These are phyloP conservation scores for Pollenia amentaria DNA, from an alignment of 2,888 invertebrate species.

Conservation along the genomic window DNA sequence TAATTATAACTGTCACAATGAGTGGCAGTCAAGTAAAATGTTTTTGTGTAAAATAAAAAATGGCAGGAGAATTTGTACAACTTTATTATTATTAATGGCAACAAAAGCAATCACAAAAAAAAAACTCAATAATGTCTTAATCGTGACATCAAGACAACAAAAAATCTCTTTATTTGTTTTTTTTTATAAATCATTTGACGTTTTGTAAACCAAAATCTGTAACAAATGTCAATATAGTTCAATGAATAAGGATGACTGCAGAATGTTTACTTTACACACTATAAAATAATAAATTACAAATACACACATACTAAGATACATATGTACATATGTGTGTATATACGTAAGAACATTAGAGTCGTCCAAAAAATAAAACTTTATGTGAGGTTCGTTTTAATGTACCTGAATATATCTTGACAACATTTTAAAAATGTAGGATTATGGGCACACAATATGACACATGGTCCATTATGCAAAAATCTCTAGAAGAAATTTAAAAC, in stretches of 20 bases:
- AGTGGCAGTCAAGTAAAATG: slow-evolving; percentile 55
- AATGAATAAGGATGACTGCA: slow-evolving; percentile 51
- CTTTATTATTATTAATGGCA: slow-evolving; percentile 43
- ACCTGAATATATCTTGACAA: too few relatives aligned
- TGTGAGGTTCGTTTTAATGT: too few relatives aligned
- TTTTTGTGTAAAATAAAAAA: slow-evolving; percentile 31
- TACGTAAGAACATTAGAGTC: not conserved
- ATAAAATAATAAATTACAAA: slow-evolving; percentile 4
- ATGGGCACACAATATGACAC: too few relatives aligned
- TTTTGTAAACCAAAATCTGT: slow-evolving; percentile 59
- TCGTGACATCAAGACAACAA: slow-evolving; percentile 46
- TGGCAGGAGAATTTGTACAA: slow-evolving; percentile 56
- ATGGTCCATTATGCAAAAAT: too few relatives aligned
- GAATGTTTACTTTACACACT: not conserved
- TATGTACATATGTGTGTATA: not conserved
- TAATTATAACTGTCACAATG: slow-evolving; percentile 65
- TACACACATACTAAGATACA: not conserved
- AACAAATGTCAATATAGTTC: slow-evolving; percentile 64
- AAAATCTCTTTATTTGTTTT: slow-evolving; percentile 39
- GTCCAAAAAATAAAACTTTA: too few relatives aligned
- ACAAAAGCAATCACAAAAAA: slow-evolving; percentile 34
- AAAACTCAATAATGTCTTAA: slow-evolving; percentile 22
- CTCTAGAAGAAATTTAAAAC: too few relatives aligned
- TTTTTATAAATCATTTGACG: slow-evolving; percentile 49
- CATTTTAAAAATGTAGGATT: too few relatives aligned